Conservation (phyloP, 1,140 invertebrate genomes). For the Drosophila persimilis region DNA sequence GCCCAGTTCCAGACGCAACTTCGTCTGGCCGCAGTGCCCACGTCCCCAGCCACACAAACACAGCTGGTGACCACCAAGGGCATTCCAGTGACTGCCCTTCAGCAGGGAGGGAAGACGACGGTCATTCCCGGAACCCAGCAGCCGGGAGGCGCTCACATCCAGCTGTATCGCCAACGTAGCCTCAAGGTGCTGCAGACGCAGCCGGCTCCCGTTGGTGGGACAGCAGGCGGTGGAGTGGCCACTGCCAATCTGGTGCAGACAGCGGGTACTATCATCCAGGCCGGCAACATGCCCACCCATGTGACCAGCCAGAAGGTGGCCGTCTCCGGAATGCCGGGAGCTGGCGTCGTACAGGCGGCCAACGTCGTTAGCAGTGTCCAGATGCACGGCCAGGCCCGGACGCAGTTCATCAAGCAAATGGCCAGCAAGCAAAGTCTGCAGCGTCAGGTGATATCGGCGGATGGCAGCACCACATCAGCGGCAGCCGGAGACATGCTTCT, state of each 20-base stretch:
- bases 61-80: slow-evolving; percentile 82
- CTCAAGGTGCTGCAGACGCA: slow-evolving; percentile 80
- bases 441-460: slow-evolving; percentile 87
- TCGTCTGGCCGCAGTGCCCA: slow-evolving; percentile 81
- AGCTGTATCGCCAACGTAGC: slow-evolving; percentile 84
- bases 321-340: slow-evolving; percentile 71
- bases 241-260: slow-evolving; percentile 46
- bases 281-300: slow-evolving; percentile 72
- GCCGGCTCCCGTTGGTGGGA: slow-evolving; percentile 14
- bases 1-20: slow-evolving; percentile 84
- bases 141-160: slow-evolving; percentile 83
- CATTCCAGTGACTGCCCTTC: slow-evolving; percentile 79
- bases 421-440: slow-evolving; percentile 83
- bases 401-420: slow-evolving; percentile 83
- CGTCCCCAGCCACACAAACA: slow-evolving; percentile 81
- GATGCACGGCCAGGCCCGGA: slow-evolving; percentile 65
- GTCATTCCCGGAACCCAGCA: slow-evolving; percentile 84
- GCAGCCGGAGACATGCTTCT: slow-evolving; percentile 86
- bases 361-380: slow-evolving; percentile 77
- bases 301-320: slow-evolving; percentile 79
- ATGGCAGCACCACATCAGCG: slow-evolving; percentile 55
- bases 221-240: slow-evolving; percentile 24
- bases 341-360: slow-evolving; percentile 49
- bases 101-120: slow-evolving; percentile 82
- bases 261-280: slow-evolving; percentile 69